phyloP scores from a whole-genome alignment of 2,888 invertebrate genomes.

The Tipula confusa region DNA sequence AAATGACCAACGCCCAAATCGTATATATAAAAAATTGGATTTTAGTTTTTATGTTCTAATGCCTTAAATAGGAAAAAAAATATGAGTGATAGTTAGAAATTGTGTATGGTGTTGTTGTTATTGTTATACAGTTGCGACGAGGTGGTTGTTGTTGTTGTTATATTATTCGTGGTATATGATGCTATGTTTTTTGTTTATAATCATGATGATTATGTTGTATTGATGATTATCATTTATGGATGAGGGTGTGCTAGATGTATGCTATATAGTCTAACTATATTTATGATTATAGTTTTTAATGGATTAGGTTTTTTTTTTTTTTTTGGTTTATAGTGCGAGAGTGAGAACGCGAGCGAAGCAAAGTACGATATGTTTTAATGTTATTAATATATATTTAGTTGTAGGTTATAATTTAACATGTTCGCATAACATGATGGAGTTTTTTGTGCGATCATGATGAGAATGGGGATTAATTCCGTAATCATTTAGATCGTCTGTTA shows the following conservation, averaged over 20 bases:
- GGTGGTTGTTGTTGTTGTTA: not conserved
- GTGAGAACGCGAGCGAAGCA: not conserved
- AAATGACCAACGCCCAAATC: not conserved
- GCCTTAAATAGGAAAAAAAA: not conserved
- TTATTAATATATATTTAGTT: not conserved
- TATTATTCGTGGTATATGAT: not conserved
- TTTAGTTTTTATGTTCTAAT: conserved; percentile 3
- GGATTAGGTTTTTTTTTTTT: not conserved
- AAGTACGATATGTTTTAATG: not conserved
- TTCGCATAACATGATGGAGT: not conserved
- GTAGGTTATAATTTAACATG: not conserved
- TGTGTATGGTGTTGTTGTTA: not conserved
- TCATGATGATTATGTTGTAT: conserved; percentile 20
- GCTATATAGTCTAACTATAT: not conserved
- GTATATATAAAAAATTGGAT: not conserved
- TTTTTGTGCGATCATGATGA: not conserved
- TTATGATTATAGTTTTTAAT: conserved; percentile 20
- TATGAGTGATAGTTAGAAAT: conserved; percentile 13
- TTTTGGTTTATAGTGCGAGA: not conserved
- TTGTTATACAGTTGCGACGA: not conserved
- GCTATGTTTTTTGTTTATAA: not conserved
- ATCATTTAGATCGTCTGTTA: not conserved
- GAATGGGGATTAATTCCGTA: not conserved
- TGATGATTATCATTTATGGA: conserved; percentile 20
- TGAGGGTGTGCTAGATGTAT: conserved; percentile 14